Percentiles rank a stretch among this genome's conserved stretches.
phyloP scores from a whole-genome alignment of 2,797 vertebrate species.

The Pteronotus mesoamericanus region DNA sequence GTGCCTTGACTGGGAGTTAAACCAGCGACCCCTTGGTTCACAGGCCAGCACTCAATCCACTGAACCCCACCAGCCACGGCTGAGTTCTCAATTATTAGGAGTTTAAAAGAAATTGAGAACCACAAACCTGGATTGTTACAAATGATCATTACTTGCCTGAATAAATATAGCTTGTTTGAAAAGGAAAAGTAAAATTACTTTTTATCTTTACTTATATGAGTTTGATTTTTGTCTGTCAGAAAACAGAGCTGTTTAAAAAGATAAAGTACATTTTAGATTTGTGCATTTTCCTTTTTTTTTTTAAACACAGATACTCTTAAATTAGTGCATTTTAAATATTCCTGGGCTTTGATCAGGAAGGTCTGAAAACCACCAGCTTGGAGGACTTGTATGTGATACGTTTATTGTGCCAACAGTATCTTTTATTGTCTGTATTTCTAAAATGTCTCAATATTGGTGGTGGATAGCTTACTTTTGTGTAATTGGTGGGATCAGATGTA shows the following conservation, averaged over 20 bases:
- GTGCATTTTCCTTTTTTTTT: neutral
- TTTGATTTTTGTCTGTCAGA: slow-evolving; percentile 22
- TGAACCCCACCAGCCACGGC: too few relatives aligned
- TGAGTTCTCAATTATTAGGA: neutral
- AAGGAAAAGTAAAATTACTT: neutral
- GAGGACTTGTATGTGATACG: slow-evolving; percentile 16
- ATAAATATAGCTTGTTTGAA: slow-evolving; percentile 24
- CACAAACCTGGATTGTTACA: neutral
- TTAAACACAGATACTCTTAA: neutral
- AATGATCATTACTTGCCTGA: neutral
- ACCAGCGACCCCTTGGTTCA: too few relatives aligned
- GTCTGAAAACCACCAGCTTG: slow-evolving; percentile 44
- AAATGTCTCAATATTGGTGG: neutral
- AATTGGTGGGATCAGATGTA: neutral
- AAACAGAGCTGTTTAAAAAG: neutral
- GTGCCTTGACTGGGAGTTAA: too few relatives aligned
- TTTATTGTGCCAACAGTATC: slow-evolving; percentile 14
- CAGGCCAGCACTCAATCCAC: too few relatives aligned
- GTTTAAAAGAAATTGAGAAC: neutral
- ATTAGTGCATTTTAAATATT: neutral
- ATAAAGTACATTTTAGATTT: neutral
- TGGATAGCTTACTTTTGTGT: neutral
- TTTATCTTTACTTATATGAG: neutral
- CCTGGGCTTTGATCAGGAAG: slow-evolving; percentile 52
- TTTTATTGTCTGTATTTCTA: slow-evolving; percentile 20